A percentile compares a stretch with the other conserved stretches of the same genome.
Evolutionary conservation across 1,140 invertebrate genomes (phyloP).

Genomic region (Drosophila kanapiae): DNA sequence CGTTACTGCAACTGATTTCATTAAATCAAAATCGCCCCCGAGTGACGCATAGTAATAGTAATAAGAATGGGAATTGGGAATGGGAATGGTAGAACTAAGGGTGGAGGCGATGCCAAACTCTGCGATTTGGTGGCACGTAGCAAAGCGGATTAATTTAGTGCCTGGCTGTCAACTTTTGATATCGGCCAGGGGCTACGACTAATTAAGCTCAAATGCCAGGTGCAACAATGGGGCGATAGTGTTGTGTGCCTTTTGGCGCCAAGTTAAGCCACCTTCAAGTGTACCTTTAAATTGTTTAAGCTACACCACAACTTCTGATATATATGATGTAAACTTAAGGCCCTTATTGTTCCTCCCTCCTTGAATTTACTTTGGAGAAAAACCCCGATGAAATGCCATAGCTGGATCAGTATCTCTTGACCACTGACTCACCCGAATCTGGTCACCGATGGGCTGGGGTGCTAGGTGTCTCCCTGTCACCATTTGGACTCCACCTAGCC

Average conservation of each 20-base stretch:
- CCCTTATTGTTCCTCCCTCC: too few species aligned
- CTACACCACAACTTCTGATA: too few species aligned
- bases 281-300: too few species aligned
- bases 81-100: conserved; percentile 4
- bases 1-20: conserved; percentile 73
- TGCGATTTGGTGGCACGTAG: conserved; percentile 60
- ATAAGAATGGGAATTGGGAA: not conserved
- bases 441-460: conserved; percentile 2
- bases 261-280: not conserved
- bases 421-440: conserved; percentile 54
- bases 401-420: too few species aligned
- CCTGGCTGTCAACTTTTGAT: conserved; percentile 72
- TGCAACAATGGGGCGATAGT: not conserved
- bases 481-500: conserved; percentile 44
- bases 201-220: conserved; percentile 28
- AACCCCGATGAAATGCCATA: too few species aligned
- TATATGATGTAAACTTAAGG: too few species aligned
- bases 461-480: not conserved
- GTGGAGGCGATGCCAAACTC: conserved; percentile 26
- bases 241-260: conserved; percentile 7
- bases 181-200: conserved; percentile 1
- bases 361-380: too few species aligned
- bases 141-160: conserved; percentile 81
- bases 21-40: conserved; percentile 74
- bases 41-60: conserved; percentile 13